Evolutionary conservation across 2,113 vertebrate genomes (phyloP).

Genomic region (Malaclemys terrapin): DNA sequence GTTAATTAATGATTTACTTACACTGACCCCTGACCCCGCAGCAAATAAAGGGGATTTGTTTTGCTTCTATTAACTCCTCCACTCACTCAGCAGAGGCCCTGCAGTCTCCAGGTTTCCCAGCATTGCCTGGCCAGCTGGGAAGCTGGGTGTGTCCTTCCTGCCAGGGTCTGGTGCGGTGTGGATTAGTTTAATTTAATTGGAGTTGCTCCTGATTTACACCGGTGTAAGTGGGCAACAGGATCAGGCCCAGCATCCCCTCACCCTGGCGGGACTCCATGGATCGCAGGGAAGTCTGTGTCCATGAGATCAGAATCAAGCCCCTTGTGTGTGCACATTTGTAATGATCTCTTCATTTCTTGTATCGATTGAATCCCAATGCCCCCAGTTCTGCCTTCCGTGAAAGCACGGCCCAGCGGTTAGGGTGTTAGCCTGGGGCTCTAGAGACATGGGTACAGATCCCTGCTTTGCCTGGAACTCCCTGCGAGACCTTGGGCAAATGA

Average conservation of each 20-base stretch:
- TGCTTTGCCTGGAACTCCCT: neutral
- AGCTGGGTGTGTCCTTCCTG: neutral
- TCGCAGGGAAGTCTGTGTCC: neutral
- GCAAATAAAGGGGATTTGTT: conserved; percentile 84
- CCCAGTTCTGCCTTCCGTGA: neutral
- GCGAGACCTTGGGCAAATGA: neutral
- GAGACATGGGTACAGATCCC: neutral
- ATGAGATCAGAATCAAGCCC: neutral
- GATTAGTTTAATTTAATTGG: neutral
- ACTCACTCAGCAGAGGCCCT: conserved; percentile 68
- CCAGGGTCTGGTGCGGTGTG: rapidly evolving
- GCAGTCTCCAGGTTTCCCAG: neutral
- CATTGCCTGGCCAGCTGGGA: neutral
- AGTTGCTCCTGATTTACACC: neutral
- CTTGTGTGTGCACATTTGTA: rapidly evolving
- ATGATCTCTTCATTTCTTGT: rapidly evolving
- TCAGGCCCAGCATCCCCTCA: neutral
- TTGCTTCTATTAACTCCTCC: conserved; percentile 79
- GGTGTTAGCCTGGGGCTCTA: neutral
- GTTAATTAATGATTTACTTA: conserved; percentile 88
- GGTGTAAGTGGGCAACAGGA: rapidly evolving
- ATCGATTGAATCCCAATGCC: rapidly evolving
- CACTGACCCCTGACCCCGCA: conserved; percentile 82
- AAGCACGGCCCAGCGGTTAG: neutral
- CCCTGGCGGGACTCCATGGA: rapidly evolving